Conservation (phyloP, 2,888 invertebrate genomes). For the Busseola fusca region DNA sequence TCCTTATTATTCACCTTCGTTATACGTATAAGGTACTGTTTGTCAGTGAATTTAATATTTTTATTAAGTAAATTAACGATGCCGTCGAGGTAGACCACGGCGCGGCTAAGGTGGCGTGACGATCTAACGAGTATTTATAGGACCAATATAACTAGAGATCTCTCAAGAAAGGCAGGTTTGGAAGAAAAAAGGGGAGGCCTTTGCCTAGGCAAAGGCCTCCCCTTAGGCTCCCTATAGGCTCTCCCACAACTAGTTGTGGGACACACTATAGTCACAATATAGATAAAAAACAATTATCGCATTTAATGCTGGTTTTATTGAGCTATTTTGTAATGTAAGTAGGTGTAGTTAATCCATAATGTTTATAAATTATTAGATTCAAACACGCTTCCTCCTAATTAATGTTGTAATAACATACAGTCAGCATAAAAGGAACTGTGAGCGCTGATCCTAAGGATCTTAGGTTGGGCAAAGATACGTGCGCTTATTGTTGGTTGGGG, state of each 20-base stretch:
- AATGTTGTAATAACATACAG: background rate
- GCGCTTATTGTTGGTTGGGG: background rate
- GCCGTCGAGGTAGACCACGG: background rate
- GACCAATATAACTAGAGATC: too few relatives aligned
- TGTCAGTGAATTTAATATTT: background rate
- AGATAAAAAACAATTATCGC: background rate
- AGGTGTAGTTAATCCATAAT: background rate
- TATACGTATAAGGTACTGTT: too few relatives aligned
- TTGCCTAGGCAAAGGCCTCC: too few relatives aligned
- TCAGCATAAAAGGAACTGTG: background rate
- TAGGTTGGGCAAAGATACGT: slow-evolving; percentile 3
- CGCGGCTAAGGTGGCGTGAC: too few relatives aligned
- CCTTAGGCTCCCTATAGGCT: too few relatives aligned
- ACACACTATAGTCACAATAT: too few relatives aligned
- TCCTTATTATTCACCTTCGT: too few relatives aligned
- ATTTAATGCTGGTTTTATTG: slow-evolving; percentile 1
- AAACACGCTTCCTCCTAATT: background rate
- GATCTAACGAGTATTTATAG: too few relatives aligned
- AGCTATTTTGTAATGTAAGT: background rate
- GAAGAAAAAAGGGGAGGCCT: too few relatives aligned
- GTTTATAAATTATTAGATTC: background rate
- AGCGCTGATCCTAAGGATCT: background rate
- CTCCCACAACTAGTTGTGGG: too few relatives aligned
- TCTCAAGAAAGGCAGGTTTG: too few relatives aligned
- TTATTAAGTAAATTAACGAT: background rate